A percentile compares a stretch with the other conserved stretches of the same genome.
Conservation (phyloP, 2,888 invertebrate genomes). For the Cephus pygmeus region DNA sequence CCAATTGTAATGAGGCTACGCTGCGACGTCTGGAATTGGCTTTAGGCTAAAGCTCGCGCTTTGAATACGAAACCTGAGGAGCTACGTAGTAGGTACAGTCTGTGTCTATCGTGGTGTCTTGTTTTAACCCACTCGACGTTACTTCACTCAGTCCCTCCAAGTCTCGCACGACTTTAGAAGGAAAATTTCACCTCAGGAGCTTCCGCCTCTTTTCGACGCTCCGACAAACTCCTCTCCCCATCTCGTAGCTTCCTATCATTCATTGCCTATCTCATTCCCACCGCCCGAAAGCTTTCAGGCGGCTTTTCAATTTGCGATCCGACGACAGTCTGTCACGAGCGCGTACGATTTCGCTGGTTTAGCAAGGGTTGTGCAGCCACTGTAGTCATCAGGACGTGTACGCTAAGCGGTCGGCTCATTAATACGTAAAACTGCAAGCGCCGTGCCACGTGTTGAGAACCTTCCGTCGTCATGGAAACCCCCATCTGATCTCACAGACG, state of each 20-base stretch:
- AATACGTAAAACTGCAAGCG: conserved; percentile 58
- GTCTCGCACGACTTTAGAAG: background rate
- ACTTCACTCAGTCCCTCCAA: background rate
- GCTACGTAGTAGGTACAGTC: background rate
- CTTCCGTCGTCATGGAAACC: conserved; percentile 61
- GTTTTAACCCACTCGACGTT: background rate
- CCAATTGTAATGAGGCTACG: conserved; percentile 37
- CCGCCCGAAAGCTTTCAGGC: background rate
- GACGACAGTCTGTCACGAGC: background rate
- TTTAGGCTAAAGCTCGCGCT: conserved; percentile 22
- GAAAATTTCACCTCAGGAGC: background rate
- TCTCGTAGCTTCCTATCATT: background rate
- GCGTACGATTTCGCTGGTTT: background rate
- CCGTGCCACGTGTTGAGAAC: conserved; percentile 64
- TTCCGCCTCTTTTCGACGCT: background rate
- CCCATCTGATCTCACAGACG: conserved; percentile 52
- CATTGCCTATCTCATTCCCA: background rate
- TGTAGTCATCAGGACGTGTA: background rate
- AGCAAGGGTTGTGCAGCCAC: background rate
- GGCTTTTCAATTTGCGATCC: background rate
- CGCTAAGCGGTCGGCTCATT: conserved; percentile 28
- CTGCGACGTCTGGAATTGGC: conserved; percentile 29
- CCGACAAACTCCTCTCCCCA: background rate
- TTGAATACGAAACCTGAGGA: conserved; percentile 23
- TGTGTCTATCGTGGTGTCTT: background rate